Evolutionary conservation across 1,140 invertebrate genomes (phyloP).

Genomic region (Penaeus vannamei): DNA sequence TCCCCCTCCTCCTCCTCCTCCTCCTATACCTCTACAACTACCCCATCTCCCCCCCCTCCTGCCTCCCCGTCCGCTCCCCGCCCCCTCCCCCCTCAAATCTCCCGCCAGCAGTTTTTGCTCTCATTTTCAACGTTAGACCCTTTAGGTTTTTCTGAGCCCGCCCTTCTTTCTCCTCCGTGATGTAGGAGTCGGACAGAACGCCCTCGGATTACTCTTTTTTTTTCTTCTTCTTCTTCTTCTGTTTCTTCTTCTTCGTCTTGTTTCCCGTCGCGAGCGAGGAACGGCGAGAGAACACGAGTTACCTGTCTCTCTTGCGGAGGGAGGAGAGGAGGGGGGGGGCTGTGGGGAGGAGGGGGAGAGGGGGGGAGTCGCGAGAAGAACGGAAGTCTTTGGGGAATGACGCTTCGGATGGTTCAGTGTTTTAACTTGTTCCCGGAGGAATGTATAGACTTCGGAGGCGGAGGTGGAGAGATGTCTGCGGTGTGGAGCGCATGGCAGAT

Average conservation of each 20-base stretch:
- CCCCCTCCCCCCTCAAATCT: background rate
- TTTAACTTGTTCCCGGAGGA: no score
- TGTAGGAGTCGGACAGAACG: conserved; percentile 61
- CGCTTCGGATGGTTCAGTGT: no score
- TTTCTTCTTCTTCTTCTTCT: no score
- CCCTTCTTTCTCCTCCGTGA: conserved; percentile 53
- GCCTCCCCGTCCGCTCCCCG: background rate
- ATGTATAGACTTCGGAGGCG: no score
- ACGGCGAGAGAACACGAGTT: no score
- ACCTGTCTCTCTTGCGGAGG: background rate
- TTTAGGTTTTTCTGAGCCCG: conserved; percentile 17
- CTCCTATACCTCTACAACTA: background rate
- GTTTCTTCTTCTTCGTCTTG: no score
- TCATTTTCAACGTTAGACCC: conserved; percentile 4
- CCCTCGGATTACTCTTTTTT: conserved; percentile 49
- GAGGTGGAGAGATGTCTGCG: no score
- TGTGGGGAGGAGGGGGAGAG: background rate
- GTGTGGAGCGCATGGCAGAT: no score
- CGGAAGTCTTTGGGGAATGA: no score
- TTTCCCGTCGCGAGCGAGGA: no score
- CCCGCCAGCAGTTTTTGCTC: conserved; percentile 1
- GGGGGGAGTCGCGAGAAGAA: background rate
- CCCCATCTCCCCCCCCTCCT: background rate
- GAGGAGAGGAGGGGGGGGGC: background rate
- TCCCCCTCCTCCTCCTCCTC: background rate